Base-by-base conservation (phyloP, 1,140 invertebrate genomes). In the Drosophila jambulina region DNA sequence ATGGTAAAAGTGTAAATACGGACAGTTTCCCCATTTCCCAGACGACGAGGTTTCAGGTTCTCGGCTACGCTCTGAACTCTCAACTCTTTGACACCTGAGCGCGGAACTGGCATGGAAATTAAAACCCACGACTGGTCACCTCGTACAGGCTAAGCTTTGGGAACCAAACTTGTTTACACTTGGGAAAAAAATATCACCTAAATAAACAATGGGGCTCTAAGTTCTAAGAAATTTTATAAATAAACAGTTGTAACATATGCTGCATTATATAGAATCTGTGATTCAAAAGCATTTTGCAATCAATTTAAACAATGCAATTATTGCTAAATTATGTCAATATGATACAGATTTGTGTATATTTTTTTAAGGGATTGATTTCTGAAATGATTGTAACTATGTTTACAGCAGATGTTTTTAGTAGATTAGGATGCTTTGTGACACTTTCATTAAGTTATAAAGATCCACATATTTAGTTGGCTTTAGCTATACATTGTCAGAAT, bases 51-150 rank as follows among this genome's bases (percentile, higher is more conserved):
- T 69, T 78, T 53, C 64, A 61, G 49, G 77, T 80, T 75, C 71
- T 75, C 62, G 69, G 77, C 51, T 64, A 64, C 32, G 25, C 75
- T 58, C 17, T 79, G 77, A 80, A 68, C 78, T 80, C 54, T 61
- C 61, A 75, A 61, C 78, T 61, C 27, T 57, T 46, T 45, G 61
- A 68, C 78, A 75, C 77, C 61, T 56, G 67, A 54, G 27, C 25
- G 32, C 25, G 32, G 32, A 61, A 49, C 40, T 12, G 56, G 48
- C 67, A 45, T 57, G 61, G 29, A 70, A 75, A 75, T 48, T 40
- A 19, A 63, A 63, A 29, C 67, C 63, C 32, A 70, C 38, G 38
- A 46, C 32, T 45, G 46, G 45, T n/a, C 65, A 67, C 61, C 46
- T 36, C 13, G 29, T 40, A 34, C 29, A 2, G 54, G 54, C 23